Conservation (phyloP, 2,797 vertebrate genomes). For the Urocyon cinereoargenteus region DNA sequence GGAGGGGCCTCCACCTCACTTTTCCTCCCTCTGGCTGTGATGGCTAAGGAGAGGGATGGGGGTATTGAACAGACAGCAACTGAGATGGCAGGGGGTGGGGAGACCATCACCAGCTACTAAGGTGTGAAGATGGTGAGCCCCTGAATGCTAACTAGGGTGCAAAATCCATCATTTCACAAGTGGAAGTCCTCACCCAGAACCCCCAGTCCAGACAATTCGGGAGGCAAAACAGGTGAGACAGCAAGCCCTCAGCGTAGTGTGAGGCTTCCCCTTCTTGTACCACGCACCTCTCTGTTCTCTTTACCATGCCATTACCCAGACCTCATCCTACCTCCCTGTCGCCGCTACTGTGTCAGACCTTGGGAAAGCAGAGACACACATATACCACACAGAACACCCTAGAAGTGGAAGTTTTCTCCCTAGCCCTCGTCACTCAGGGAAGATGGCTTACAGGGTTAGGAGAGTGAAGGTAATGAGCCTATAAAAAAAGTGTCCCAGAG, state of each 20-base stretch:
- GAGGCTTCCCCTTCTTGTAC: not conserved
- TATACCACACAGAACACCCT: not conserved
- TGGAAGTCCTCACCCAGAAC: not conserved
- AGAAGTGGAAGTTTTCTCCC: not conserved
- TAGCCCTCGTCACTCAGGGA: not conserved
- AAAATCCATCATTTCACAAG: constrained; percentile 33
- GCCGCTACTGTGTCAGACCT: not conserved
- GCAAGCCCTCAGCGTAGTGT: not conserved
- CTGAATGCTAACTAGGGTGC: constrained; percentile 14
- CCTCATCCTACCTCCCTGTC: not conserved
- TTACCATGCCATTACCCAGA: too few relatives aligned
- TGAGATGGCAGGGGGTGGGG: not conserved
- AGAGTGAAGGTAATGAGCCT: not conserved
- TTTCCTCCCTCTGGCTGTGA: not conserved
- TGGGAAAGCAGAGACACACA: not conserved
- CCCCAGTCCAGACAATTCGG: not conserved
- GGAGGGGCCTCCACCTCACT: not conserved
- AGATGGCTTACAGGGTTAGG: not conserved
- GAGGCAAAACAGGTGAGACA: not conserved
- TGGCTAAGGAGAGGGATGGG: too few relatives aligned
- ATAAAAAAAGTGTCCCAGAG: not conserved
- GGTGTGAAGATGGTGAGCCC: constrained; percentile 25
- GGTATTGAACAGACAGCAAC: not conserved
- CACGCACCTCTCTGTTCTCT: not conserved
- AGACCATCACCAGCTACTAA: not conserved